These are phyloP conservation scores for Salvator merianae DNA, from an alignment of 2,113 vertebrate genomes.

Conservation along the genomic window DNA sequence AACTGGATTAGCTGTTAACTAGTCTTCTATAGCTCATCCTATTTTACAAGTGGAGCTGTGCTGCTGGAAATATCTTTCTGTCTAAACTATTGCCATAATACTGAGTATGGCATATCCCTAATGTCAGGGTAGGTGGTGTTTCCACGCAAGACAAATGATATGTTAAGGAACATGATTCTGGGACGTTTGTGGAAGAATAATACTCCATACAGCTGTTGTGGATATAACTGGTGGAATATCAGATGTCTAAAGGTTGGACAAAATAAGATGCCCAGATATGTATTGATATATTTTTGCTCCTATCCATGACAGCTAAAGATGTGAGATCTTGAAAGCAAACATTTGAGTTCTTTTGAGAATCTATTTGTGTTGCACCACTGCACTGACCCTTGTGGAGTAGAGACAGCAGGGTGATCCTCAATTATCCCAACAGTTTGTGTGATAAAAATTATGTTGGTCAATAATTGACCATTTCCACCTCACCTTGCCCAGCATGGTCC, in stretches of 20 bases:
- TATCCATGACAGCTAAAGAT: no score
- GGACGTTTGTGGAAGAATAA: constrained; percentile 4
- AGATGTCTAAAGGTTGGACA: neutral
- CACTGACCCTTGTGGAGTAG: no score
- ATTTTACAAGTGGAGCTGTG: constrained; percentile 15
- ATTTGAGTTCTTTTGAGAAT: no score
- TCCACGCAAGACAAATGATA: neutral
- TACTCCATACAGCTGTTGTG: neutral
- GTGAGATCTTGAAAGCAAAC: neutral
- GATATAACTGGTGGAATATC: neutral
- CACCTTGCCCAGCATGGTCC: no score
- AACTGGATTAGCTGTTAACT: constrained; percentile 42
- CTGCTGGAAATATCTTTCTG: neutral
- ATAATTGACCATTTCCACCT: no score
- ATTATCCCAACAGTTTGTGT: no score
- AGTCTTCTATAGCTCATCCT: constrained; percentile 15
- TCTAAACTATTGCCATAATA: constrained; percentile 4
- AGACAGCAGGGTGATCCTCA: no score
- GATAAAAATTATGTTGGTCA: no score
- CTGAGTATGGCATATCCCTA: neutral
- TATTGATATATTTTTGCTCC: neutral
- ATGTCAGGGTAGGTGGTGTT: neutral
- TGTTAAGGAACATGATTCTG: constrained; percentile 18
- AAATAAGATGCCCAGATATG: neutral
- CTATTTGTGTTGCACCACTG: no score